These are phyloP conservation scores for Emydoidea blandingii DNA, from an alignment of 2,797 vertebrate genomes.

Conservation along the genomic window DNA sequence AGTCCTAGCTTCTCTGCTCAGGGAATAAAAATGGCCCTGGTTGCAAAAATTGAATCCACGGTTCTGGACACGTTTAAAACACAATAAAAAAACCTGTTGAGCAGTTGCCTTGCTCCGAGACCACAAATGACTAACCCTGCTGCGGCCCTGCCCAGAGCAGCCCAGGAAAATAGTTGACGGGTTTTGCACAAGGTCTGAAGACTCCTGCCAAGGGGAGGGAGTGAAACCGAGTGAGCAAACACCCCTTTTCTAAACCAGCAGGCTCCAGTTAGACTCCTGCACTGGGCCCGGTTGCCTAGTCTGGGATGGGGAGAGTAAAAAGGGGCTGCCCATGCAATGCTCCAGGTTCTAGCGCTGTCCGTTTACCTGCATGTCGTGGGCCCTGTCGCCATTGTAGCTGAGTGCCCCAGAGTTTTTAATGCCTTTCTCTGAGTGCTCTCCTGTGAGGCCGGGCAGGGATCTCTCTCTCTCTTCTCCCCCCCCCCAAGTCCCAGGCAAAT, in stretches of 20 bases:
- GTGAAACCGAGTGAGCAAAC: not conserved
- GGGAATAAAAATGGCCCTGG: not conserved
- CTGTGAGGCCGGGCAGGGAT: too few relatives aligned
- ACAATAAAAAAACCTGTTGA: not conserved
- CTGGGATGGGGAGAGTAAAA: not conserved
- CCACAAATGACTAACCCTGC: not conserved
- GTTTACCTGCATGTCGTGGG: not conserved
- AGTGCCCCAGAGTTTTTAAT: not conserved
- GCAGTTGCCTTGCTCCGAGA: not conserved
- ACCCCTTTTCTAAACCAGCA: not conserved
- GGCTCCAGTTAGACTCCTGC: not conserved
- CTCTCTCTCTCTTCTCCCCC: too few relatives aligned
- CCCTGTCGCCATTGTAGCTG: not conserved
- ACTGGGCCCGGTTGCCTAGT: not conserved
- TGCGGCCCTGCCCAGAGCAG: not conserved
- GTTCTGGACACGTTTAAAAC: too few relatives aligned
- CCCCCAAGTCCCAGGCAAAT: too few relatives aligned
- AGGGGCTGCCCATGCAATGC: not conserved
- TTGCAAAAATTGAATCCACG: not conserved
- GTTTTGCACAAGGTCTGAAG: not conserved
- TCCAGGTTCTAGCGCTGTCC: not conserved
- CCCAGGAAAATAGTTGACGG: not conserved
- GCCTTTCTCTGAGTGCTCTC: not conserved
- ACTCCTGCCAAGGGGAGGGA: not conserved
- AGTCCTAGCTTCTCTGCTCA: rapidly evolving